These are phyloP conservation scores for Chrysotoxum bicinctum DNA, from an alignment of 2,888 invertebrate genomes.

Conservation along the genomic window DNA sequence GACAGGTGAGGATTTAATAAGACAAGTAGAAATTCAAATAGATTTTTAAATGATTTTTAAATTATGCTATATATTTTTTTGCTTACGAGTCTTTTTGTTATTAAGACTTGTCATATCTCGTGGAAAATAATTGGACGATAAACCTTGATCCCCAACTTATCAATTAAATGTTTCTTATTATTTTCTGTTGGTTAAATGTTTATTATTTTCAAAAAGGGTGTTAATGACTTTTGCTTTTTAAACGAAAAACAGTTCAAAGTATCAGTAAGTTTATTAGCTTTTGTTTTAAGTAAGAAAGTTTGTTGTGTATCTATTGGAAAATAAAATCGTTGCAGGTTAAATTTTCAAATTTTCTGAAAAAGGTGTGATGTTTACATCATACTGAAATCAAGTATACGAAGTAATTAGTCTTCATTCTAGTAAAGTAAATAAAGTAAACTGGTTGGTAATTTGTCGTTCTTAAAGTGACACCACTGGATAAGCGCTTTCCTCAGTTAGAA, in stretches of 20 bases:
- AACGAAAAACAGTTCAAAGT: background rate
- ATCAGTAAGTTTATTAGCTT: no score
- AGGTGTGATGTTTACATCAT: background rate
- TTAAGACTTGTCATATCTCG: slow-evolving; percentile 17
- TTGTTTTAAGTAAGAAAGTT: background rate
- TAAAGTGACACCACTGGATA: no score
- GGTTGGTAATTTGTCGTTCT: no score
- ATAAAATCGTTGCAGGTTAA: background rate
- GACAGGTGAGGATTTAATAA: slow-evolving; percentile 34
- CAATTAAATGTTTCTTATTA: slow-evolving; percentile 5
- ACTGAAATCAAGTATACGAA: background rate
- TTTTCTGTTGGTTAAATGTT: background rate
- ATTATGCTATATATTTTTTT: background rate
- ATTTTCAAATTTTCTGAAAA: background rate
- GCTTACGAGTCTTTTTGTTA: background rate
- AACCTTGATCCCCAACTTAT: slow-evolving; percentile 31
- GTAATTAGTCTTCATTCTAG: background rate
- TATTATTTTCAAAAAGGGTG: background rate
- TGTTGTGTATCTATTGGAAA: slow-evolving; percentile 29
- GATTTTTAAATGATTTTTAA: background rate
- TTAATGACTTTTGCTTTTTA: slow-evolving; percentile 17
- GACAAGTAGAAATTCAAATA: background rate
- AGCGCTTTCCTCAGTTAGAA: no score
- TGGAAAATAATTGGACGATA: slow-evolving; percentile 36
- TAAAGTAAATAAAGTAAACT: background rate